phyloP scores from a whole-genome alignment of 2,113 vertebrate genomes.

The Vicugna pacos region DNA sequence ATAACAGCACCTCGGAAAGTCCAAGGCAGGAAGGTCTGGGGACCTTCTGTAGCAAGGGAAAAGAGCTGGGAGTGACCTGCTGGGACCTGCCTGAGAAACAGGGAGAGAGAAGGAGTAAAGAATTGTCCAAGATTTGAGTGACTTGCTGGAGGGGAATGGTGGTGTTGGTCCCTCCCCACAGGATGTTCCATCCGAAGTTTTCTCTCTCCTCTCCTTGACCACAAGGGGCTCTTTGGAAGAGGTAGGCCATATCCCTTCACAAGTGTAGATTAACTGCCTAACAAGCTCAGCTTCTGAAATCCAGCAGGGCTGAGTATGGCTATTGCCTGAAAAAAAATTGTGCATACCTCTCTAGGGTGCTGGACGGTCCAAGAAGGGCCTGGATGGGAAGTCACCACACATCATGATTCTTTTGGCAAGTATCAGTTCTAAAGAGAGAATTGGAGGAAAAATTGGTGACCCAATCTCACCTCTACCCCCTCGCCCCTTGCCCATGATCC shows the following conservation, averaged over 20 bases:
- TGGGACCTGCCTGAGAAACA: slow-evolving; percentile 43
- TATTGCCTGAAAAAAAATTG: background rate
- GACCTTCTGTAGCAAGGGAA: slow-evolving; percentile 57
- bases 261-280: background rate
- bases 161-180: background rate
- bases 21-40: slow-evolving; percentile 44
- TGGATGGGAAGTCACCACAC: background rate
- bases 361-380: slow-evolving; percentile 11
- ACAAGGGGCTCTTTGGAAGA: slow-evolving; percentile 9
- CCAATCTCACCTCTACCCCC: background rate
- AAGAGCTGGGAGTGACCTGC: slow-evolving; percentile 46
- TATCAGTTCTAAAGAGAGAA: background rate
- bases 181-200: slow-evolving; percentile 37
- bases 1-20: slow-evolving; percentile 84
- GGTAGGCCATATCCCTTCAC: background rate
- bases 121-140: slow-evolving; percentile 13
- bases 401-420: slow-evolving; percentile 39
- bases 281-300: slow-evolving; percentile 41
- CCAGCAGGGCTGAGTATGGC: background rate
- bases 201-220: background rate
- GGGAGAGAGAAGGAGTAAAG: background rate
- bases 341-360: slow-evolving; percentile 22
- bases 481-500: background rate
- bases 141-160: background rate
- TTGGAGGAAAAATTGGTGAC: background rate